phyloP scores from a whole-genome alignment of 2,113 vertebrate genomes.

The Xyliphius kryptos region DNA sequence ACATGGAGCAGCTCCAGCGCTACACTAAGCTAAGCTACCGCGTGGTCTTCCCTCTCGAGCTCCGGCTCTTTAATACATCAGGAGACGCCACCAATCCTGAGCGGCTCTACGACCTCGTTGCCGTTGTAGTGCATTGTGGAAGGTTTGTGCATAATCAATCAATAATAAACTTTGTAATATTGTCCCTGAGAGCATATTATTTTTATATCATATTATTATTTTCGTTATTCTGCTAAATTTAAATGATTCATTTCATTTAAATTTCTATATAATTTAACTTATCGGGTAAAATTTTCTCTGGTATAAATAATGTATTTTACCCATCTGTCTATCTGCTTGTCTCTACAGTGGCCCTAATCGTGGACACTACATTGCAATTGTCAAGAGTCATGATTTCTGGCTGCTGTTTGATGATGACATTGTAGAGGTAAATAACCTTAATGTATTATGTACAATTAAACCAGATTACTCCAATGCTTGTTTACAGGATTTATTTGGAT shows the following conservation, averaged over 20 bases:
- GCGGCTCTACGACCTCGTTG: constrained; percentile 90
- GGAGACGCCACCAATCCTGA: constrained; percentile 89
- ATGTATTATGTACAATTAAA: no score
- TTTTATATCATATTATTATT: no score
- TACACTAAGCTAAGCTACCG: constrained; percentile 95
- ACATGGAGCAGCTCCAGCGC: constrained; percentile 94
- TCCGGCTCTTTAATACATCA: constrained; percentile 95
- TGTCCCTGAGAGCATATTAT: no score
- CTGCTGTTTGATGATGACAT: constrained; percentile 95
- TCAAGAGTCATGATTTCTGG: constrained; percentile 98
- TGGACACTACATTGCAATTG: constrained; percentile 95
- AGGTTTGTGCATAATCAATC: constrained; percentile 62
- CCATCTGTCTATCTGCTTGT: no score
- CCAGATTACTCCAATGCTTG: no score
- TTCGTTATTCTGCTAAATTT: no score
- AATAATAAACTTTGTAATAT: no score
- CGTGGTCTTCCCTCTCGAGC: constrained; percentile 90
- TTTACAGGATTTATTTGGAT: no score
- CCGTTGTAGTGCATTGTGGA: constrained; percentile 92
- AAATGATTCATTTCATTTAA: no score
- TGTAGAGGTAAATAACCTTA: constrained; percentile 73
- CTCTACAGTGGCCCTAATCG: constrained; percentile 82
- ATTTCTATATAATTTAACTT: no score
- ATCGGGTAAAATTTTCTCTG: no score
- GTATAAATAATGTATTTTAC: no score